These are phyloP conservation scores for Myioborus miniatus DNA, from an alignment of 2,797 vertebrate species.

Conservation along the genomic window DNA sequence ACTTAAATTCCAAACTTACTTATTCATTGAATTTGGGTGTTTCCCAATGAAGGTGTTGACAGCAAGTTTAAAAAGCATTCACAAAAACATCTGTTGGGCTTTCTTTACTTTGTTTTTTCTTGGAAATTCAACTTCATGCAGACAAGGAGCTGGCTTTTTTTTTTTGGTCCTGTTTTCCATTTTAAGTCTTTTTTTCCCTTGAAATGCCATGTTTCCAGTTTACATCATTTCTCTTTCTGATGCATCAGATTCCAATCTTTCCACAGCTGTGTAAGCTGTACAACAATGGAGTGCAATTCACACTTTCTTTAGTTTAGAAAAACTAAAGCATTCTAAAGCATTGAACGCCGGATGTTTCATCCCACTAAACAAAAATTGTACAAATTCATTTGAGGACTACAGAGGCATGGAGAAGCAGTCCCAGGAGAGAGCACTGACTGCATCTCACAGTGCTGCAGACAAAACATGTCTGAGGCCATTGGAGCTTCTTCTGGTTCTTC, in stretches of 20 bases:
- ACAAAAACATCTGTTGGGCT: neutral
- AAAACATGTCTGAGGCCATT: accelerated
- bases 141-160: neutral
- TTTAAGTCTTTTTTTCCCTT: neutral
- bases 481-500: neutral
- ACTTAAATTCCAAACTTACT: neutral
- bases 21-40: neutral
- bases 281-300: neutral
- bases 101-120: neutral
- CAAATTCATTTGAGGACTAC: neutral
- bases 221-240: neutral
- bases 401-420: neutral
- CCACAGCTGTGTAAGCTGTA: neutral
- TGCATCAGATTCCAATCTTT: neutral
- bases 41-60: neutral
- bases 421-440: neutral
- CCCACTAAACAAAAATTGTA: neutral
- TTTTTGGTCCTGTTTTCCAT: neutral
- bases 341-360: neutral
- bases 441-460: neutral
- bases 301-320: neutral
- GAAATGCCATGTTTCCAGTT: neutral
- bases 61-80: neutral
- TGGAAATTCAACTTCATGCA: neutral
- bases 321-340: neutral